Conservation (phyloP, 2,888 invertebrate species). For the Proisotoma minuta region DNA sequence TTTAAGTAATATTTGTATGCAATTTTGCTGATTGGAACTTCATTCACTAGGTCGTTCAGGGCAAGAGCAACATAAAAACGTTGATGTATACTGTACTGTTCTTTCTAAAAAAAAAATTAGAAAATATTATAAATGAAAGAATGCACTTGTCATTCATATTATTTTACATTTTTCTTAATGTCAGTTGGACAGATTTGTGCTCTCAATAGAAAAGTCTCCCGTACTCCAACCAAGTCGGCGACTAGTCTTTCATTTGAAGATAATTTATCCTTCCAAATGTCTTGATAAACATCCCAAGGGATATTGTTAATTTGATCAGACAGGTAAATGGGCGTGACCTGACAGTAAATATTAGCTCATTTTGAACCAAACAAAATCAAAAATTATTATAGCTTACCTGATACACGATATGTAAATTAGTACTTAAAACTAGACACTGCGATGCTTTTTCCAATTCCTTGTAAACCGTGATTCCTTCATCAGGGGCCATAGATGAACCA, state of each 20-base stretch:
- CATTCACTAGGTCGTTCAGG: slow-evolving; percentile 86
- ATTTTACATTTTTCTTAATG: slow-evolving; percentile 55
- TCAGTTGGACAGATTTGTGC: slow-evolving; percentile 67
- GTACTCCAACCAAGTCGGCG: slow-evolving; percentile 80
- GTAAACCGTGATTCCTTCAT: slow-evolving; percentile 83
- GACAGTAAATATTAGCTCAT: slow-evolving; percentile 13
- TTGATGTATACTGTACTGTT: slow-evolving; percentile 48
- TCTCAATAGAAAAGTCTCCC: slow-evolving; percentile 75
- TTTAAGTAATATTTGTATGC: slow-evolving; percentile 79
- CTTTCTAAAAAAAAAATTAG: neutral
- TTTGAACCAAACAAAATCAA: neutral
- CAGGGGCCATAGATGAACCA: slow-evolving; percentile 87
- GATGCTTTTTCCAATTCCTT: slow-evolving; percentile 84
- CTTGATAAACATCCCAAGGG: slow-evolving; percentile 63
- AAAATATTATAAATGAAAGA: neutral
- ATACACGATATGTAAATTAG: slow-evolving; percentile 91
- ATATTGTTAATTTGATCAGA: slow-evolving; percentile 72
- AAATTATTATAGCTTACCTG: slow-evolving; percentile 57
- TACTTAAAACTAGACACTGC: slow-evolving; percentile 84
- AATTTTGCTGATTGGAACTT: slow-evolving; percentile 73
- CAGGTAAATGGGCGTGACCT: slow-evolving; percentile 82
- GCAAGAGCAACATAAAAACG: slow-evolving; percentile 87
- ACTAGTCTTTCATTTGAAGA: slow-evolving; percentile 76
- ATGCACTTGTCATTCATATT: neutral
- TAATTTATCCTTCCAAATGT: slow-evolving; percentile 77